Base-by-base conservation (phyloP, 2,888 invertebrate genomes). In the Philopedon plagiatum region DNA sequence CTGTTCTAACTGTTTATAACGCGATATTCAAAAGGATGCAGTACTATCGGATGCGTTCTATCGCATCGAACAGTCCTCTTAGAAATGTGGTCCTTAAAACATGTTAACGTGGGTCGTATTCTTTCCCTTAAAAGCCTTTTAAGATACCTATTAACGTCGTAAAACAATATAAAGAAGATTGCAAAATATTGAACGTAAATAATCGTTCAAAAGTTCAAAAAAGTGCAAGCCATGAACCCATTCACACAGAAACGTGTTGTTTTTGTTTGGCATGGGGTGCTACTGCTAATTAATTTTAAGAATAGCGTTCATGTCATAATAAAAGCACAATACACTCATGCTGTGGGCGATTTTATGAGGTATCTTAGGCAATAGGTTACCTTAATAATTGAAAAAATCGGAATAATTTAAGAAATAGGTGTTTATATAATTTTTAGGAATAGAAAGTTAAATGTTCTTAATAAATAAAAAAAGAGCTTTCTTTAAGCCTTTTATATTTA, bases 341-440 rank as follows among this genome's bases (percentile, higher is more conserved):
- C 13, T 29, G 29, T 54, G 29, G 51, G 51, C 23, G 51, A 54
- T 18, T 54, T 54, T 29, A 54, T 54, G 29, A 11, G n/a, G 18
- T 15, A 54, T 9, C 15, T 54, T 54, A 54, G 9, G 29, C 29
- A 54, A 54, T 29, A 26, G 26, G 13, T 51, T 51, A 15, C 1
- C 1, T 11, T 11, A 46, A 44, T 5, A 2, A 13, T 37, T 9
- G 4, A 37, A 37, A 2, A 9, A 41, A 46, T 2, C 1, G 11
- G 15, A 46, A 19, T 11, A 21, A 46, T 19, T 19, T 21, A 37
- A 34, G n/a, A n/a, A n/a, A n/a, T n/a, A n/a, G n/a, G n/a, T n/a
- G n/a, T n/a, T n/a, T n/a, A n/a, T n/a, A n/a, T n/a, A n/a, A n/a
- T n/a, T n/a, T n/a, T n/a, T n/a, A n/a, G n/a, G n/a, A n/a, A n/a